phyloP scores from a whole-genome alignment of 2,888 invertebrate species.

The Ectemnius cavifrons region DNA sequence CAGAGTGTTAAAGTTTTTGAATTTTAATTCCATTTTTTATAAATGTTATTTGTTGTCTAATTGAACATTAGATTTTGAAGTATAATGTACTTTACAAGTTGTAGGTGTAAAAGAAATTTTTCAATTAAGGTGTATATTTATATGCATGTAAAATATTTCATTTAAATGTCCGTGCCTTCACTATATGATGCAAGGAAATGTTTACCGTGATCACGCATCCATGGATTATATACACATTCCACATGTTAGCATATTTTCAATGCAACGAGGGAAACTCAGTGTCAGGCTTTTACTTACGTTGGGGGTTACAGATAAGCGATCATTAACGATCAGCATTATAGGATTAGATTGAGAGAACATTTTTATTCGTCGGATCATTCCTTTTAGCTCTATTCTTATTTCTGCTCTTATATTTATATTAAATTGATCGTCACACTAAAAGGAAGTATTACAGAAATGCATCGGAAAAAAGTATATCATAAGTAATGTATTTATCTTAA shows the following conservation, averaged over 20 bases:
- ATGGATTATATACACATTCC: too few relatives aligned
- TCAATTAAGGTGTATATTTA: slow-evolving; percentile 45
- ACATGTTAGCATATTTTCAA: too few relatives aligned
- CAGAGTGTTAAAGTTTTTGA: slow-evolving; percentile 76
- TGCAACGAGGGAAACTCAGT: too few relatives aligned
- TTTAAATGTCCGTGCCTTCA: slow-evolving; percentile 45
- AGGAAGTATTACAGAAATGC: neutral
- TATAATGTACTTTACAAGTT: slow-evolving; percentile 53
- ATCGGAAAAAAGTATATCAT: neutral
- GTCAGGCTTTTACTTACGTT: too few relatives aligned
- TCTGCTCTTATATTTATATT: neutral
- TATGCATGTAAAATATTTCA: slow-evolving; percentile 50
- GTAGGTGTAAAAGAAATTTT: slow-evolving; percentile 43
- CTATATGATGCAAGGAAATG: neutral
- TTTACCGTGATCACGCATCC: too few relatives aligned
- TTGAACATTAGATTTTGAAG: slow-evolving; percentile 63
- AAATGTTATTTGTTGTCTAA: slow-evolving; percentile 72
- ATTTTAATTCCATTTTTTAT: slow-evolving; percentile 74
- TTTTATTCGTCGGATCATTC: too few relatives aligned
- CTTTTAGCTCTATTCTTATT: neutral
- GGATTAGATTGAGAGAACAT: too few relatives aligned
- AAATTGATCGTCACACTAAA: neutral
- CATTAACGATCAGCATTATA: too few relatives aligned
- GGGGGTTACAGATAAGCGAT: too few relatives aligned
- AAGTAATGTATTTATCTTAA: slow-evolving; percentile 5